phyloP scores from a whole-genome alignment of 1,140 invertebrate genomes.

The Micrasema minimum region DNA sequence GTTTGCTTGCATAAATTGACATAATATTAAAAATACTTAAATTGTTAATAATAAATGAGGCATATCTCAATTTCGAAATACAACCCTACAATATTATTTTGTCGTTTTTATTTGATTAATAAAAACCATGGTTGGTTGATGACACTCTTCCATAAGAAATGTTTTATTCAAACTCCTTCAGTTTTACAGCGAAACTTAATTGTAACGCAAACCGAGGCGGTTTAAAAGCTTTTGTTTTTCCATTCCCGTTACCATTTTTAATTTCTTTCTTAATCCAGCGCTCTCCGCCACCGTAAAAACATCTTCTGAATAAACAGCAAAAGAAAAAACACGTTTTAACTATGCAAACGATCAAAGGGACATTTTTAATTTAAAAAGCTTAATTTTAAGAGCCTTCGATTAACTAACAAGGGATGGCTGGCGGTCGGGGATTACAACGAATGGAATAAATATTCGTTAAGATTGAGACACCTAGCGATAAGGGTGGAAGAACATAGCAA shows the following conservation, averaged over 20 bases:
- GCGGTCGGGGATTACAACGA: conserved; percentile 45
- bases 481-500: neutral
- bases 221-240: conserved; percentile 29
- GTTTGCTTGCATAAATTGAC: too few relatives aligned
- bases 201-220: conserved; percentile 27
- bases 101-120: too few relatives aligned
- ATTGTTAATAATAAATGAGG: too few relatives aligned
- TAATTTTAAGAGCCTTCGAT: conserved; percentile 54
- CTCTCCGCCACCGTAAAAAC: conserved; percentile 36
- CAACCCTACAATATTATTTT: too few relatives aligned
- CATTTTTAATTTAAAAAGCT: conserved; percentile 55
- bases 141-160: too few relatives aligned
- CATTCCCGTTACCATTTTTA: conserved; percentile 37
- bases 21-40: too few relatives aligned
- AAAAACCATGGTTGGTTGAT: too few relatives aligned
- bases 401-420: conserved; percentile 52
- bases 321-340: conserved; percentile 44
- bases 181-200: conserved; percentile 27
- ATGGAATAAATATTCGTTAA: conserved; percentile 53
- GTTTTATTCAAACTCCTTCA: conserved; percentile 1
- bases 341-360: conserved; percentile 51
- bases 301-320: conserved; percentile 30
- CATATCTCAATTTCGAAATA: too few relatives aligned
- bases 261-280: conserved; percentile 45
- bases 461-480: neutral